Base-by-base conservation (phyloP, 2,797 vertebrate species). In the Gobionotothen gibberifrons region DNA sequence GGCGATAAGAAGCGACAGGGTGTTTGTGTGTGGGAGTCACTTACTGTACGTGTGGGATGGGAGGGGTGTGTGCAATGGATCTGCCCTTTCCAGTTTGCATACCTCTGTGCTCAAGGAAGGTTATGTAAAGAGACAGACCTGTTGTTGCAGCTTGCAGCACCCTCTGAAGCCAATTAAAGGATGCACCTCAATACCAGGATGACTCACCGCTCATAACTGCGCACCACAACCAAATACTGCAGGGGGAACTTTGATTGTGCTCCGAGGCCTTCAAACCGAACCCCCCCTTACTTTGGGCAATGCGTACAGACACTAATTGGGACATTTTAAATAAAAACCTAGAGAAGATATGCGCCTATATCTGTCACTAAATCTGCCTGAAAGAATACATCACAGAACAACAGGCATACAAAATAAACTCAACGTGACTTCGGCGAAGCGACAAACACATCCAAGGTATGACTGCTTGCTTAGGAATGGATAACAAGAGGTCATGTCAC, bases 21-120 rank as follows among this genome's bases (percentile, higher is more conserved):
- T 89, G 88, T 82, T 68, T 82, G 82, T 81, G 81, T 83, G 78
- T 65, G 81, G 82, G 78, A 82, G 78, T 89, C 81, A 83, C 76
- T 86, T 46, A 65, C 71, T 76, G 85, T 78, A 64, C 63, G 78
- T 70, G 85, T 85, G 74, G 54, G 84, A 56, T 64, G 83, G 83
- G 86, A 91, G 87, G 88, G 84, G 87, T 87, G 90, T 78, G 83
- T 77, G 84, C 72, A 66, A 69, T 87, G 87, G 88, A 93, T 93
- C 93, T 96, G 95, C 93, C 95, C 95, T 96, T 96, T 90, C 76
- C 89, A 95, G 85, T 92, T 93, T 66, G 86, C 95, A 96, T 97
- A 96, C 96, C 95, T 94, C 79, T 63, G 84, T 87, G 89, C 93
- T 93, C 92, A 85, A 82, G 86, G 87, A 95, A 94, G 90, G 91